phyloP scores from a whole-genome alignment of 2,113 vertebrate genomes.

The Anthoscopus minutus region DNA sequence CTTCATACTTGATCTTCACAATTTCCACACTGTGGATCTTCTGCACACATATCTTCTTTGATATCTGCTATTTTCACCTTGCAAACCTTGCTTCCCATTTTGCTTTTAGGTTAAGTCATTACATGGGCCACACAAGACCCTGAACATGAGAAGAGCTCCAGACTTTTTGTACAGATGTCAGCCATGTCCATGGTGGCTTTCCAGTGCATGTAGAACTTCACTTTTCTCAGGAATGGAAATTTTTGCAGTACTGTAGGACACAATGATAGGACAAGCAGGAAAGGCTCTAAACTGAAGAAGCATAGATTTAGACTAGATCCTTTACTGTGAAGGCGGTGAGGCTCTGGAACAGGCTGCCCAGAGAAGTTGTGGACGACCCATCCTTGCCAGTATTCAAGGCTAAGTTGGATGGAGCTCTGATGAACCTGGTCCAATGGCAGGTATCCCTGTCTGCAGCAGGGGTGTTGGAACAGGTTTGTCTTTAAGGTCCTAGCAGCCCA shows the following conservation, averaged over 20 bases:
- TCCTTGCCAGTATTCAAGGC: not conserved
- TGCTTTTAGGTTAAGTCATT: not conserved
- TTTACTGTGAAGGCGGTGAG: not conserved
- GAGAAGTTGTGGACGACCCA: not conserved
- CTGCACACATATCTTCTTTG: not conserved
- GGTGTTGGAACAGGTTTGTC: not conserved
- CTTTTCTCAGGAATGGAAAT: not conserved
- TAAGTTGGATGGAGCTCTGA: not conserved
- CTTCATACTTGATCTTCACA: not conserved
- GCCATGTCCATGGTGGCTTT: not conserved
- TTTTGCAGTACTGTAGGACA: not conserved
- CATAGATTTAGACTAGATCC: fast-evolving
- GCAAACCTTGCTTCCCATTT: not conserved
- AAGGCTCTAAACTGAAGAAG: not conserved
- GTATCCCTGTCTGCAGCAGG: not conserved
- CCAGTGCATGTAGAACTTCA: not conserved
- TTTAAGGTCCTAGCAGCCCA: not conserved
- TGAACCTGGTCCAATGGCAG: too few species aligned
- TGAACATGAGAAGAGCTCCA: not conserved
- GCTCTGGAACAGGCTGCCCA: not conserved
- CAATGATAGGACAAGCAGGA: not conserved
- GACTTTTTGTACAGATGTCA: not conserved
- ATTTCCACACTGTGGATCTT: not conserved
- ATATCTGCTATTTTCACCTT: not conserved
- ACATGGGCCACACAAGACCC: not conserved